These are phyloP conservation scores for Lagopus muta DNA, from an alignment of 2,113 vertebrate species.

Conservation along the genomic window DNA sequence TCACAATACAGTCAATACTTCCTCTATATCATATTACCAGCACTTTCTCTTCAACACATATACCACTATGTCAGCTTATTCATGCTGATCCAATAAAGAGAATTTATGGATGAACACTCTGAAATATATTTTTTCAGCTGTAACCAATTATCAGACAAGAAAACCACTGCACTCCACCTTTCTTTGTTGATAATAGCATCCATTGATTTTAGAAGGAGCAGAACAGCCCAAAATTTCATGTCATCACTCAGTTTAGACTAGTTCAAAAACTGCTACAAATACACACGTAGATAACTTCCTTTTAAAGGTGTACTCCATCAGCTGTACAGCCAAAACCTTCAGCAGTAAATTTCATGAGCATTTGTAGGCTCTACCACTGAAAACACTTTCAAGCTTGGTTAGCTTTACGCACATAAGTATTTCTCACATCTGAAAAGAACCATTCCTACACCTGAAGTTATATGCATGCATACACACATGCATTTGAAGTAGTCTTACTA, in stretches of 20 bases:
- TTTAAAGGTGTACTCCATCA: not conserved
- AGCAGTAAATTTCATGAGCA: not conserved
- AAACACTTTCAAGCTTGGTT: conserved; percentile 4
- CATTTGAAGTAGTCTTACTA: not conserved
- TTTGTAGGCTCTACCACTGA: not conserved
- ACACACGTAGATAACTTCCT: not conserved
- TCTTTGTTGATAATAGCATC: not conserved
- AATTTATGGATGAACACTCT: not conserved
- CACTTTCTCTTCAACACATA: not conserved
- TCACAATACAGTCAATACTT: not conserved
- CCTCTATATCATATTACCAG: not conserved
- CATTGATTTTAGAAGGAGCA: not conserved
- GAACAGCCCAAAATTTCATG: not conserved
- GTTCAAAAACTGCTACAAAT: not conserved
- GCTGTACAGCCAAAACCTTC: not conserved
- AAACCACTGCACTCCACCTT: not conserved
- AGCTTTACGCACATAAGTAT: not conserved
- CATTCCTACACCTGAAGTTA: not conserved
- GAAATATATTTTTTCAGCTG: not conserved
- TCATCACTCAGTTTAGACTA: not conserved
- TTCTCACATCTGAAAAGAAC: not conserved
- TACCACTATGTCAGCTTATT: not conserved
- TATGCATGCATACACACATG: accelerated
- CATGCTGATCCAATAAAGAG: not conserved
- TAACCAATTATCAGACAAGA: conserved; percentile 1